phyloP scores from a whole-genome alignment of 2,888 invertebrate species.

The Agapostemon virescens region DNA sequence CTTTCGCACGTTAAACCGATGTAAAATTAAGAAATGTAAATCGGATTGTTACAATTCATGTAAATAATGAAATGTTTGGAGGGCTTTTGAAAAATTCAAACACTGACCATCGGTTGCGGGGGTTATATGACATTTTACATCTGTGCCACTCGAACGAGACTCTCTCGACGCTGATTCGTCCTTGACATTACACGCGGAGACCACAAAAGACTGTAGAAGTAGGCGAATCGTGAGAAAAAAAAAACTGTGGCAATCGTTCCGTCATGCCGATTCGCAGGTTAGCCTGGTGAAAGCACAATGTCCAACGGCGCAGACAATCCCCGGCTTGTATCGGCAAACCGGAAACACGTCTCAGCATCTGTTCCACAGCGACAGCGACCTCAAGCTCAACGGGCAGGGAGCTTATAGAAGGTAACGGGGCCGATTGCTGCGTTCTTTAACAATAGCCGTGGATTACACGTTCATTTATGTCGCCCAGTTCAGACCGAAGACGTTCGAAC shows the following conservation, averaged over 20 bases:
- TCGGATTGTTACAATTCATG: not conserved
- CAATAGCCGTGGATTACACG: not conserved
- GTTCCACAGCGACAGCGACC: constrained; percentile 78
- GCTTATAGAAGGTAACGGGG: constrained; percentile 76
- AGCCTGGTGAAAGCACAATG: constrained; percentile 79
- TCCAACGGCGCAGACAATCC: constrained; percentile 77
- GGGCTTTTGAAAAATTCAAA: too few relatives aligned
- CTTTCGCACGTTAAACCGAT: not conserved
- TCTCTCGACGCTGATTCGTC: not conserved
- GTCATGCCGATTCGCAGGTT: constrained; percentile 68
- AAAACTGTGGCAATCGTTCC: not conserved
- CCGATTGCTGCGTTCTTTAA: constrained; percentile 5
- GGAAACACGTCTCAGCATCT: constrained; percentile 76
- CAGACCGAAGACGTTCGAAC: not conserved
- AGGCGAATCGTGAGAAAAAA: not conserved
- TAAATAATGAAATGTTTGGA: too few relatives aligned
- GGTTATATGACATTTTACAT: not conserved
- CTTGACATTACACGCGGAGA: not conserved
- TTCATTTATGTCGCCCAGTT: not conserved
- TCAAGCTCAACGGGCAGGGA: constrained; percentile 77
- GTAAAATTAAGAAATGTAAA: not conserved
- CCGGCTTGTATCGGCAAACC: constrained; percentile 76
- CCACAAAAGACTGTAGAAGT: not conserved
- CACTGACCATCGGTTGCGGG: not conserved
- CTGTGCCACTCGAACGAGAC: not conserved